Conservation (phyloP, 2,888 invertebrate genomes). For the Tiliacea citrago region DNA sequence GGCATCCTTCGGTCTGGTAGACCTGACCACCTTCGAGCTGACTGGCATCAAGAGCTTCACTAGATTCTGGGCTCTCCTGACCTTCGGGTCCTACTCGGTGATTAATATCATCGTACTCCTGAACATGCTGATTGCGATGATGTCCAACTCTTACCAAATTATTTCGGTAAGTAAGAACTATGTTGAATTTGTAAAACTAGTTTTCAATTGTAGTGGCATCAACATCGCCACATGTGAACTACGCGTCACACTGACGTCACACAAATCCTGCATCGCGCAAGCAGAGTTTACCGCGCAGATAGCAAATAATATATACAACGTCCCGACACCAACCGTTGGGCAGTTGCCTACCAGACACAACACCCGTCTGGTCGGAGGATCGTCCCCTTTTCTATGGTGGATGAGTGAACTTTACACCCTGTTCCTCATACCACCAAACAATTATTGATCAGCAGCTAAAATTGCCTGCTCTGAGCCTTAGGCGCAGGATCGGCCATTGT, state of each 20-base stretch:
- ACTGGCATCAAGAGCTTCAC: slow-evolving; percentile 99
- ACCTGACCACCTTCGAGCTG: slow-evolving; percentile 97
- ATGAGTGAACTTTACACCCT: too few relatives aligned
- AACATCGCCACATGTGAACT: too few relatives aligned
- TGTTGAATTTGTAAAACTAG: background rate
- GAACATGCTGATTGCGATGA: slow-evolving; percentile 99
- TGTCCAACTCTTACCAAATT: slow-evolving; percentile 99
- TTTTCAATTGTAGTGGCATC: too few relatives aligned
- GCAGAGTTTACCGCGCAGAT: too few relatives aligned
- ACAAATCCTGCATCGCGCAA: too few relatives aligned
- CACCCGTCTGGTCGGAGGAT: too few relatives aligned
- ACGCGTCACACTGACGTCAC: too few relatives aligned
- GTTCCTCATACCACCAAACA: too few relatives aligned
- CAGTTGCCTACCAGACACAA: too few relatives aligned
- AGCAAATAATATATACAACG: too few relatives aligned
- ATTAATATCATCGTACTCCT: slow-evolving; percentile 99
- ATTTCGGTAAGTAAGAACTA: slow-evolving; percentile 94
- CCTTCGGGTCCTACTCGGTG: slow-evolving; percentile 99
- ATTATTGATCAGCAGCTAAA: background rate
- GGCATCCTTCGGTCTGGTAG: slow-evolving; percentile 99
- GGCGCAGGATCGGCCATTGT: background rate
- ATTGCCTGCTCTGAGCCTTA: background rate
- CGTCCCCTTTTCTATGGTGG: too few relatives aligned
- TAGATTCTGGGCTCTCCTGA: slow-evolving; percentile 98
- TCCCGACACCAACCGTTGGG: too few relatives aligned